Evolutionary conservation across 2,113 vertebrate genomes (phyloP).

Genomic region (Natator depressus): DNA sequence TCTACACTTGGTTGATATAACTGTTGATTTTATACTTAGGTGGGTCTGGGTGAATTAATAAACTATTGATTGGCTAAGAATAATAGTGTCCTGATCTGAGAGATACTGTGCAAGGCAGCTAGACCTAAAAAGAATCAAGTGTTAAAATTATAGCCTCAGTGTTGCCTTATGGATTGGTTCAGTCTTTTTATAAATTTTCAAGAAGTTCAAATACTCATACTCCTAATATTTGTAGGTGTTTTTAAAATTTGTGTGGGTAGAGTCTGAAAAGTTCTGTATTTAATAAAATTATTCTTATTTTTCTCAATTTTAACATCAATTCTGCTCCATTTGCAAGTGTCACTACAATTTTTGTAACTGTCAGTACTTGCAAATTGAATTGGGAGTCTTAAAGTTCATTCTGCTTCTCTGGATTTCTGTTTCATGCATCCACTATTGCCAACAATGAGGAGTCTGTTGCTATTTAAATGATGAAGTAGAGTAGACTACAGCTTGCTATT

Average conservation of each 20-base stretch:
- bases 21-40: not conserved
- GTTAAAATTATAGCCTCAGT: not conserved
- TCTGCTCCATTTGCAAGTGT: not conserved
- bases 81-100: not conserved
- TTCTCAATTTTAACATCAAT: not conserved
- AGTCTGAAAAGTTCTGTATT: not conserved
- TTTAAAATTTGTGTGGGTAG: not conserved
- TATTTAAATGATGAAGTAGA: not conserved
- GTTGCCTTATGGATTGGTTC: not conserved
- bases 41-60: not conserved
- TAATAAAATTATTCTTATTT: not conserved
- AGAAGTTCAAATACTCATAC: not conserved
- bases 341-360: rapidly evolving
- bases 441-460: not conserved
- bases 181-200: not conserved
- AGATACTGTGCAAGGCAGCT: not conserved
- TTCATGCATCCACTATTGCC: not conserved
- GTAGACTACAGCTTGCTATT: not conserved
- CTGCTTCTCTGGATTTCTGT: not conserved
- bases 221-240: not conserved
- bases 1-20: not conserved
- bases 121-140: not conserved
- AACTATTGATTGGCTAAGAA: not conserved
- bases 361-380: not conserved
- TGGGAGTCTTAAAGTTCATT: not conserved